Evolutionary conservation across 2,113 vertebrate genomes (phyloP).

Genomic region (Opisthocomus hoazin): DNA sequence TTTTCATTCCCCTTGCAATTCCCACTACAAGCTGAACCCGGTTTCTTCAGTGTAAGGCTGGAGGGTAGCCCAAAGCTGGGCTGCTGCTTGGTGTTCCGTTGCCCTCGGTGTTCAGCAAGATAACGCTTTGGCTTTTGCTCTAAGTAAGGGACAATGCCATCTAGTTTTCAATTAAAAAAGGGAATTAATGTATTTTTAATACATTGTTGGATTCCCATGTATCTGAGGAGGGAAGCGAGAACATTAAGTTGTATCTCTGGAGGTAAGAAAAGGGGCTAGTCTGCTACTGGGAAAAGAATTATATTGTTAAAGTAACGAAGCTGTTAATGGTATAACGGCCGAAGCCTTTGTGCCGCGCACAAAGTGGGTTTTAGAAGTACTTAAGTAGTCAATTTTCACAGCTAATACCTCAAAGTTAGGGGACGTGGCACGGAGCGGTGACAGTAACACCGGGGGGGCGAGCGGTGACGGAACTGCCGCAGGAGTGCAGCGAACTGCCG

Average conservation of each 20-base stretch:
- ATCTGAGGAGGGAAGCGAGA: not conserved
- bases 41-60: not conserved
- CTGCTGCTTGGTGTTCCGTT: not conserved
- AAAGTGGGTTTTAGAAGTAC: not conserved
- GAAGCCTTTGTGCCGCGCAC: not conserved
- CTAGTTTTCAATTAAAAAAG: not conserved
- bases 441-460: rapidly evolving
- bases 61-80: not conserved
- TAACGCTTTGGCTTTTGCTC: not conserved
- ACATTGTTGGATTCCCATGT: not conserved
- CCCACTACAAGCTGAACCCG: not conserved
- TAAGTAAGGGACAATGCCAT: not conserved
- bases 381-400: not conserved
- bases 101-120: not conserved
- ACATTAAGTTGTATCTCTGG: not conserved
- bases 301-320: not conserved
- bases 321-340: not conserved
- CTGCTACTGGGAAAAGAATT: not conserved
- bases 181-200: not conserved
- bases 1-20: not conserved
- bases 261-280: not conserved
- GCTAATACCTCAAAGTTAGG: not conserved
- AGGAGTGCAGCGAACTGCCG: no score
- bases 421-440: not conserved
- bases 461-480: not conserved